Evolutionary conservation across 2,888 invertebrate genomes (phyloP), one percentile per base, ranked within the genome.

Genomic region (Drosophila lutescens): DNA sequence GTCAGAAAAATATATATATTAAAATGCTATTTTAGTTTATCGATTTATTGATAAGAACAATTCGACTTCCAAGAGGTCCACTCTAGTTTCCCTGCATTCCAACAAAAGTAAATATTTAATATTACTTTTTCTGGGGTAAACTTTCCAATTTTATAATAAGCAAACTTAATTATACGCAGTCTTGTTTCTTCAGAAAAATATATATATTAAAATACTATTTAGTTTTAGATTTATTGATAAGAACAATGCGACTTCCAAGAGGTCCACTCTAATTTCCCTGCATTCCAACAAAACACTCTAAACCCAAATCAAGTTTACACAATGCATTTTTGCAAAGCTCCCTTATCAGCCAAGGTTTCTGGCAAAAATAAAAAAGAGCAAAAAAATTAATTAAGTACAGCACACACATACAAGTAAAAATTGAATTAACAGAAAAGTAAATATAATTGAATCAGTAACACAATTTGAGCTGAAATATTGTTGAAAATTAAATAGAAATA

Each of bases 361-460:
- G 7, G 20, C 30, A 26, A 30, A n/a, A 46, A 15, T 15, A 9
- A 30, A 47, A 26, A 5, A 10, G 30, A 1, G n/a, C n/a, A n/a
- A 4, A 10, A 9, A 47, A 23, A 59, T 26, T n/a, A 41, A 57
- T 34, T n/a, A 60, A 57, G 26, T 56, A 12, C 9, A 17, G 20
- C 23, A 41, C 12, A 43, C 17, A 41, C 10, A 41, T 4, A 41
- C 20, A 44, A 8, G n/a, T 46, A 13, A 8, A 44, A 46, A 38
- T 53, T 51, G 12, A 46, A 67, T 62, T 61, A 67, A 41, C 43
- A 13, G 10, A 36, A 67, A 49, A 47, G 66, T 47, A 67, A 67
- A 55, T 50, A 43, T 61, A 61, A 62, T 61, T 62, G 47, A 61
- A 62, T 62, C 66, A 66, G 38, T 53, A 46, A 65, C 54, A 58